Base-by-base conservation (phyloP, 2,113 vertebrate genomes). In the Dicaeum eximium region DNA sequence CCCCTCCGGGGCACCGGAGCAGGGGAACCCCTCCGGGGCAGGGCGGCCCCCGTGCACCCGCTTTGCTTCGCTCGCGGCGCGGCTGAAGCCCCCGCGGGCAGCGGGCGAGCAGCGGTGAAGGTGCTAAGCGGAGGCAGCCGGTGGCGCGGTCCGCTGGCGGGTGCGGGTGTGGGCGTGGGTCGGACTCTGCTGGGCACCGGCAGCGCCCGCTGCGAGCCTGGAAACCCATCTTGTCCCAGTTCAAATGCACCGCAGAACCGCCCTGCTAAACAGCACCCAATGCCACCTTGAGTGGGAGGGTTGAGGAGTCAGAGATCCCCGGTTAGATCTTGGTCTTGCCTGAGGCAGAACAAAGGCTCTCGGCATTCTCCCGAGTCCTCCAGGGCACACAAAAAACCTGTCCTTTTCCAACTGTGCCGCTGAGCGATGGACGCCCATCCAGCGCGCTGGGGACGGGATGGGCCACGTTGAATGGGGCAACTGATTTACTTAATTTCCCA, bases 291-390 rank as follows among this genome's bases (percentile, higher is more conserved):
- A 47, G 38, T n/a, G 12, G 44, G 30, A 66, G 25, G 60, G 1
- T 0, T 11, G 78, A 33, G 80, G 61, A 56, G 38, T 84, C 25
- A 2, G 48, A 2, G 31, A 18, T 31, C 77, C 19, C 33, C 7
- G 1, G 9, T 38, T 16, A 8, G 72, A 50, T 72, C 42, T 24
- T 1, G 71, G 37, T 24, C 57, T 61, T 35, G 73, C 58, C 71
- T n/a, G 90, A 65, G 61, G 42, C 7, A 33, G 79, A 90, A 95
- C 90, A 95, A 96, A 95, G 79, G 66, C 86, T 48, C 19, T 6
- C 11, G 25, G 67, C 19, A 64, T 73, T n/a, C 48, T 74, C 37
- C 79, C 30, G 24, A 10, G 65, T 64, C 47, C 50, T 12, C 25
- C 69, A 17, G n/a, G 70, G 64, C 0, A 1, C 48, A 7, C 53